Base-by-base conservation (phyloP, 2,113 vertebrate genomes). In the Sorex araneus region DNA sequence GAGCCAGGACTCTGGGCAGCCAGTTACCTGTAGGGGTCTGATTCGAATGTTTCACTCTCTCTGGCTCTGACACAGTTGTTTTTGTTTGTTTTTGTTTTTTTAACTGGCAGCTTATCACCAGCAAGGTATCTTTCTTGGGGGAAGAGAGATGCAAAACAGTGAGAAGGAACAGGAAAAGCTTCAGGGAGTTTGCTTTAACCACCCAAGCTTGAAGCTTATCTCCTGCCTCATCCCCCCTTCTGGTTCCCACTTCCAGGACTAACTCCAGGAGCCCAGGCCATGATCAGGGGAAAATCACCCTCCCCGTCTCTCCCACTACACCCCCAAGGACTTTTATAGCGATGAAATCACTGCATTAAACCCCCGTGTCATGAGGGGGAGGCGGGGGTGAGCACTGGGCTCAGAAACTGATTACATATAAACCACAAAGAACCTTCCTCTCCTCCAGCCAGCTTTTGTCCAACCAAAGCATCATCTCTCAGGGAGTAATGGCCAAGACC, bases 101-200 rank as follows among this genome's bases (percentile, higher is more conserved):
- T 32, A 66, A 89, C 30, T 7, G 45, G 43, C 3, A n/a, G 11
- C 36, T 5, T 76, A 23, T 69, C 64, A 74, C 67, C 77, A 64
- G 30, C n/a, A n/a, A n/a, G n/a, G n/a, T n/a, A n/a, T n/a, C n/a
- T n/a, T n/a, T n/a, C n/a, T n/a, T n/a, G 21, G 45, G 34, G 43
- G 78, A 60, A 87, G n/a, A 93, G 36, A 79, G 85, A 93, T 77
- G 74, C 45, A 90, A 73, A 94, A 76, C 66, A 93, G 57, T 18
- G 23, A 66, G 69, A 90, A 89, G 50, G 50, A 88, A 75, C 34
- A 67, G 50, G 57, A 94, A 93, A 82, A 36, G 12, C 32, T 71
- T 66, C 60, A 57, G 19, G 40, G 50, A 43, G 40, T 85, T 70
- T 74, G 69, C 60, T 66, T 86, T 71, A 86, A 63, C 40, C 45